Conservation (phyloP, 2,888 invertebrate genomes). For the Archaeoteleia sp. region DNA sequence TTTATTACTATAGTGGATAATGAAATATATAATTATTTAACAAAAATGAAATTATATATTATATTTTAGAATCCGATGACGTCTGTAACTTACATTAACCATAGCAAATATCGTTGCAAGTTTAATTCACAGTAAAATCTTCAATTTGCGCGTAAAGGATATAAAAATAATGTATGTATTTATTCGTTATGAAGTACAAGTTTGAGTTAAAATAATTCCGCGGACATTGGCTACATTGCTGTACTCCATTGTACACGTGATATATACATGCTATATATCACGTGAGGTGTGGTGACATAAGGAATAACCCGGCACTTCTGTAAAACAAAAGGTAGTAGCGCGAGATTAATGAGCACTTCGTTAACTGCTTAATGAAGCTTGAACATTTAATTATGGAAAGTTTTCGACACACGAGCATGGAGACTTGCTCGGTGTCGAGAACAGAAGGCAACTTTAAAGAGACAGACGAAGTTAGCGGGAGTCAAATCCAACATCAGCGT, state of each 20-base stretch:
- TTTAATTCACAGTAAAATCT: no score
- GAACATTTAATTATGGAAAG: conserved; percentile 54
- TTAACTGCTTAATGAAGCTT: conserved; percentile 54
- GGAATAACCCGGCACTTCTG: conserved; percentile 46
- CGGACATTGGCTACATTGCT: conserved; percentile 33
- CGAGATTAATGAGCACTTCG: conserved; percentile 53
- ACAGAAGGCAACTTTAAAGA: conserved; percentile 50
- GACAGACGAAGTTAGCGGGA: conserved; percentile 28
- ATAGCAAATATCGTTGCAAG: no score
- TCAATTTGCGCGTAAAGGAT: no score
- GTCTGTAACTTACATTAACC: no score
- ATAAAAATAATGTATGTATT: no score
- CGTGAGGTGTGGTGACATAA: conserved; percentile 47
- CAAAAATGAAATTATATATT: no score
- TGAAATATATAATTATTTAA: no score
- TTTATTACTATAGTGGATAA: no score
- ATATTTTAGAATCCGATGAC: no score
- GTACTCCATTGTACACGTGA: conserved; percentile 20
- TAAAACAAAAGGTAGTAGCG: conserved; percentile 47
- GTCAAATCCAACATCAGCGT: conserved; percentile 13
- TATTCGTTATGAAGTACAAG: no score
- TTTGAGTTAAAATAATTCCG: conserved; percentile 8
- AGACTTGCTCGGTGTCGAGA: conserved; percentile 49
- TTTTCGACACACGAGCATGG: conserved; percentile 46
- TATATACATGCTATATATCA: conserved; percentile 45